Percentiles rank a stretch among this genome's conserved stretches.
phyloP scores from a whole-genome alignment of 1,140 invertebrate species.

The Calycopis cecrops region DNA sequence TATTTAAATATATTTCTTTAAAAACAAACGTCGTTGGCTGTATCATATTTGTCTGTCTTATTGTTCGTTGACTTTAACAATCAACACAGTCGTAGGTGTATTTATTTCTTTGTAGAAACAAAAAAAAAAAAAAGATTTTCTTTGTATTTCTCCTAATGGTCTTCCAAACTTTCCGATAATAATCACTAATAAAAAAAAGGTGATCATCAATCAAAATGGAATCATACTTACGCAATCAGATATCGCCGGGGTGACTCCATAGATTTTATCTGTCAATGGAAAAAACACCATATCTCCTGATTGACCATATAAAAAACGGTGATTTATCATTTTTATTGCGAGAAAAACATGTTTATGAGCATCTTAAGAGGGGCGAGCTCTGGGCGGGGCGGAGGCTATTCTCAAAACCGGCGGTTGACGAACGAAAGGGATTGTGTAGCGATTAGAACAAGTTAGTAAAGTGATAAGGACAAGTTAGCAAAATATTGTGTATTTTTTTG shows the following conservation, averaged over 20 bases:
- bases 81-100: no score
- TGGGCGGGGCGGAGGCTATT: constrained; percentile 31
- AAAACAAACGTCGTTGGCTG: no score
- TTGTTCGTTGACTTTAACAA: no score
- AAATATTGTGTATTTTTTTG: no score
- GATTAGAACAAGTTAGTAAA: background rate
- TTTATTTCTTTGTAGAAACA: no score
- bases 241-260: constrained; percentile 40
- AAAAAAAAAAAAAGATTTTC: background rate
- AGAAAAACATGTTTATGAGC: constrained; percentile 73
- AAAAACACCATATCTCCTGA: constrained; percentile 63
- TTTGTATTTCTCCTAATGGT: background rate
- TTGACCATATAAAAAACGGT: constrained; percentile 72
- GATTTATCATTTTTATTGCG: constrained; percentile 73
- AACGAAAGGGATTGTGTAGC: no score
- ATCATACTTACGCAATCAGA: constrained; percentile 34
- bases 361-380: constrained; percentile 58
- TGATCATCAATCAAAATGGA: constrained; percentile 51
- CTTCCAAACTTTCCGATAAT: background rate
- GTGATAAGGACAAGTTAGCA: no score
- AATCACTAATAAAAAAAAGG: constrained; percentile 17
- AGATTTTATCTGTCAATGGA: constrained; percentile 59
- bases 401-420: background rate
- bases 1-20: no score
- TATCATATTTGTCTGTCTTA: no score